phyloP scores from a whole-genome alignment of 2,797 vertebrate species.

The Syngnathus acus region DNA sequence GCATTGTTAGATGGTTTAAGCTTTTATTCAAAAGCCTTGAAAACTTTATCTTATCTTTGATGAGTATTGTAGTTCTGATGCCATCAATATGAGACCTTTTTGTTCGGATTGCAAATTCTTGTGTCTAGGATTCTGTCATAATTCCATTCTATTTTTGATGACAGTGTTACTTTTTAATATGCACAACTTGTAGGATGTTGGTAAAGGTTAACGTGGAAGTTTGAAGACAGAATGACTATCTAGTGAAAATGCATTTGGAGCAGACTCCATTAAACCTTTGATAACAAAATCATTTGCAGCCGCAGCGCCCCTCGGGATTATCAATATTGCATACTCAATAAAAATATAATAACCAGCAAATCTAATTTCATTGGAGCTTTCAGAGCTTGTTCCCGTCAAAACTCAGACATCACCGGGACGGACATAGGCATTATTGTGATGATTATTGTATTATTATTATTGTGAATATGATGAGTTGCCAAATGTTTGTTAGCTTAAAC shows the following conservation, averaged over 20 bases:
- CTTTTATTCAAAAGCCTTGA: neutral
- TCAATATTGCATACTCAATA: constrained; percentile 2
- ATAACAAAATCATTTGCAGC: constrained; percentile 1
- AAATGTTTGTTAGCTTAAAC: neutral
- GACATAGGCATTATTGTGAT: neutral
- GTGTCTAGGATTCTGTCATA: no score
- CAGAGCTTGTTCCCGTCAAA: neutral
- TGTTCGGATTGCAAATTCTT: no score
- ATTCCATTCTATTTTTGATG: no score
- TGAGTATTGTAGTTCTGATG: neutral
- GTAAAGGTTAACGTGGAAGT: constrained; percentile 10
- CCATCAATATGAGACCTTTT: neutral
- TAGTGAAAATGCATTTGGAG: neutral
- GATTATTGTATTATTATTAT: neutral
- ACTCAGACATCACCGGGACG: neutral
- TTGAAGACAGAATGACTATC: constrained; percentile 14
- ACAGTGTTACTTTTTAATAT: neutral
- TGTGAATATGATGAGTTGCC: neutral
- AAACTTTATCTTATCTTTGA: neutral
- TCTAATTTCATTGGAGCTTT: neutral
- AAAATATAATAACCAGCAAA: constrained; percentile 1
- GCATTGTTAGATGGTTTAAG: neutral
- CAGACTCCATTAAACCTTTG: neutral
- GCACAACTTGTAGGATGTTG: neutral
- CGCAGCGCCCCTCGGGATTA: neutral